A percentile compares a stretch with the other conserved stretches of the same genome.
Evolutionary conservation across 2,113 vertebrate species (phyloP).

Genomic region (Glaucidium brasilianum): DNA sequence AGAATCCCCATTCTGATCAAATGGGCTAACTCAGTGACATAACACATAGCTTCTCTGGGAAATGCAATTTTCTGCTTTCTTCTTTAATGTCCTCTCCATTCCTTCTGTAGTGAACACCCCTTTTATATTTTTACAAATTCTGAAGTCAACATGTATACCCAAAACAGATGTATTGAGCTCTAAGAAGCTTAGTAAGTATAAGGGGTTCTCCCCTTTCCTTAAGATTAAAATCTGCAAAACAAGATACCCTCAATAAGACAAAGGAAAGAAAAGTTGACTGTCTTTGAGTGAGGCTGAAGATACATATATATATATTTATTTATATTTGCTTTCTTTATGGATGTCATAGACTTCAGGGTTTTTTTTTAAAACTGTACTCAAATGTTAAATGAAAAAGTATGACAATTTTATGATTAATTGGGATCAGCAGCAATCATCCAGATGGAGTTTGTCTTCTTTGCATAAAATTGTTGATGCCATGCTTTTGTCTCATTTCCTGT

Average conservation of each 20-base stretch:
- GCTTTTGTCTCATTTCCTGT: neutral
- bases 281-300: neutral
- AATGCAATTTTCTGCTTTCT: neutral
- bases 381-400: neutral
- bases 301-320: neutral
- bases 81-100: neutral
- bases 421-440: neutral
- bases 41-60: neutral
- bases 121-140: neutral
- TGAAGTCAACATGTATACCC: neutral
- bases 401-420: neutral
- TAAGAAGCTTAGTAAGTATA: neutral
- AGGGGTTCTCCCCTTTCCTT: neutral
- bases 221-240: neutral
- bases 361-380: neutral
- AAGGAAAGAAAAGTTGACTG: neutral
- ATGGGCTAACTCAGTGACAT: neutral
- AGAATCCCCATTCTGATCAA: neutral
- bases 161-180: neutral
- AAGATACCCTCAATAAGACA: neutral
- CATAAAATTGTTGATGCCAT: neutral
- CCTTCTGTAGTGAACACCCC: neutral
- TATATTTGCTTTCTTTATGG: neutral
- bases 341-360: neutral
- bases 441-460: neutral